Evolutionary conservation across 2,888 invertebrate genomes (phyloP), one percentile per base, ranked within the genome.

Genomic region (Platycnemis pennipes): DNA sequence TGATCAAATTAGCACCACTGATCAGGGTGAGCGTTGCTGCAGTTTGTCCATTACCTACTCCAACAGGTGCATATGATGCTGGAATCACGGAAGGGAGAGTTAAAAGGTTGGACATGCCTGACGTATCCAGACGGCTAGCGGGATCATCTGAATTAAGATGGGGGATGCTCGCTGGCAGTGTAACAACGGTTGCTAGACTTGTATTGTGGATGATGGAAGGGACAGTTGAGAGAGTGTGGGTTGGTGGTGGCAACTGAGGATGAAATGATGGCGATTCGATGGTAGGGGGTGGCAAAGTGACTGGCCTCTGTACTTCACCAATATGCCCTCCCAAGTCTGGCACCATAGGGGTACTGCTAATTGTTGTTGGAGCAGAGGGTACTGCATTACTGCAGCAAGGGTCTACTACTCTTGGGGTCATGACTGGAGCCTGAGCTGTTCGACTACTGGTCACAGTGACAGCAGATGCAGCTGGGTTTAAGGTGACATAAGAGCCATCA

Each of bases 401-500:
- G 69, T 94, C 94, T 4, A 88, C 45, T 16, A 94, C 94, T 77
- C 89, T 88, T 37, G 94, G 63, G 2, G 94, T 94, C 94, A 94
- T 94, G 13, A 94, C 94, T 37, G 94, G 89, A n/a, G 63, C 88
- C n/a, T 88, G 69, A 3, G 89, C 89, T 56, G 89, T 44, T 1
- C 88, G 88, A 88, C 88, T 94, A n/a, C 88, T 88, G 19, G 88
- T 94, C 2, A 94, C 94, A 0, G 69, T 69, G 13, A 89, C 69
- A 11, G 94, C 85, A 31, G 85, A 85, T 22, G 63, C 63, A 63
- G 88, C 37, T 49, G 94, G 88, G 44, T 85, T 94, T 44, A 91
- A 3, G n/a, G 91, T 37, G 16, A 91, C 91, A 91, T 91, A 91
- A 44, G 95, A 95, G 88, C 96, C 95, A 94, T 97, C 97, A 95